These are phyloP conservation scores for Danaus chrysippus DNA, from an alignment of 2,888 invertebrate genomes.

Conservation along the genomic window DNA sequence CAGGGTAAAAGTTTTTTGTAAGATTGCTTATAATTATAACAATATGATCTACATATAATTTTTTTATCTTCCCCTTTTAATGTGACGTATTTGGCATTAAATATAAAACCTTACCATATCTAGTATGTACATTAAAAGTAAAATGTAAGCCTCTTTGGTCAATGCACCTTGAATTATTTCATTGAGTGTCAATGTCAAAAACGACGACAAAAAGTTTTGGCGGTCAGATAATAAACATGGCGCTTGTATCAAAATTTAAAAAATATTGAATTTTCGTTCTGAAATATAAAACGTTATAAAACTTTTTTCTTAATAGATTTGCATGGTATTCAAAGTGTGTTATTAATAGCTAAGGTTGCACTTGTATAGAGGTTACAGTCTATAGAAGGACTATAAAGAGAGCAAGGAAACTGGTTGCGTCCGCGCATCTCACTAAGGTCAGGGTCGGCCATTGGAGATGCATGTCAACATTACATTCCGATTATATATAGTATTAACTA, in stretches of 20 bases:
- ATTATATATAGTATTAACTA: too few relatives aligned
- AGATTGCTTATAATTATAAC: not conserved
- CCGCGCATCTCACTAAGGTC: slow-evolving; percentile 36
- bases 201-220: slow-evolving; percentile 11
- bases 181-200: slow-evolving; percentile 20
- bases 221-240: not conserved
- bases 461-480: too few relatives aligned
- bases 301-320: too few relatives aligned
- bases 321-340: too few relatives aligned
- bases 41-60: too few relatives aligned
- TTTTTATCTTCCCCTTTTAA: too few relatives aligned
- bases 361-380: not conserved
- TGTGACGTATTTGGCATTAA: too few relatives aligned
- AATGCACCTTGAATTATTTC: slow-evolving; percentile 23
- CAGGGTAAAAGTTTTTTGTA: not conserved
- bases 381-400: slow-evolving; percentile 8
- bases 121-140: not conserved
- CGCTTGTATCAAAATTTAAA: too few relatives aligned
- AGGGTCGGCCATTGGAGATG: slow-evolving; percentile 37
- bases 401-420: slow-evolving; percentile 24
- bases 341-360: not conserved
- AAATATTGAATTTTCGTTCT: too few relatives aligned
- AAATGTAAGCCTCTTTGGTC: slow-evolving; percentile 11
- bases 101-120: not conserved
- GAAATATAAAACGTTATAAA: too few relatives aligned